Conservation (phyloP, 2,888 invertebrate genomes). For the Catocala nupta region DNA sequence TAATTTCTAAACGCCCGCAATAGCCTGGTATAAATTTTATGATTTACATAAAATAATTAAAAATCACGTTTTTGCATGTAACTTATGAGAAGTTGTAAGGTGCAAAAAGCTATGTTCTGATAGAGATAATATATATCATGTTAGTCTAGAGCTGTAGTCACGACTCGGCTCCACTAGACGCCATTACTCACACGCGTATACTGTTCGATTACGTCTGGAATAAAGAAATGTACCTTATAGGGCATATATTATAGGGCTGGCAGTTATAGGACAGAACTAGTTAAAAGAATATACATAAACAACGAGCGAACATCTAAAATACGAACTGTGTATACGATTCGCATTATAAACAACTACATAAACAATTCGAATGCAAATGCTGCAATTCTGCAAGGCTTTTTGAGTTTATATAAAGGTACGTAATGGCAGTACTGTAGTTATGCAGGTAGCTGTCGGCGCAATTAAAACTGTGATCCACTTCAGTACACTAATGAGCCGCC, state of each 20-base stretch:
- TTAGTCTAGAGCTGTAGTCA: slow-evolving; percentile 67
- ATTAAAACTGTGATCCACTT: slow-evolving; percentile 76
- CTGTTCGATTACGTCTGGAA: slow-evolving; percentile 34
- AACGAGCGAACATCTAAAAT: slow-evolving; percentile 7
- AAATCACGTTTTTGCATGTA: slow-evolving; percentile 36
- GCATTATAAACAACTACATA: slow-evolving; percentile 12
- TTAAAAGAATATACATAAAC: slow-evolving; percentile 16
- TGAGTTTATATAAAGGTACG: slow-evolving; percentile 30
- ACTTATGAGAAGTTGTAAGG: slow-evolving; percentile 27
- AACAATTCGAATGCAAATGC: slow-evolving; percentile 30
- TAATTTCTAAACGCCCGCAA: slow-evolving; percentile 12
- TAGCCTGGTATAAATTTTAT: slow-evolving; percentile 24
- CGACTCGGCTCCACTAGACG: slow-evolving; percentile 60
- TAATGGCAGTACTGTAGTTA: slow-evolving; percentile 29
- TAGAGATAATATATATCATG: slow-evolving; percentile 60
- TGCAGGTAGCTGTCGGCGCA: slow-evolving; percentile 59
- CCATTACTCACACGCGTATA: slow-evolving; percentile 70
- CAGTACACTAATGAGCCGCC: slow-evolving; percentile 72
- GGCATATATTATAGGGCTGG: slow-evolving; percentile 37
- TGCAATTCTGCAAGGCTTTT: slow-evolving; percentile 25
- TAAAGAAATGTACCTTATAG: slow-evolving; percentile 40
- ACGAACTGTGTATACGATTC: slow-evolving; percentile 14
- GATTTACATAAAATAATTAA: slow-evolving; percentile 40
- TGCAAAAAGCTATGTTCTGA: slow-evolving; percentile 39
- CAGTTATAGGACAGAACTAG: slow-evolving; percentile 26